Conservation (phyloP, 2,888 invertebrate species). For the Cantharis rustica region DNA sequence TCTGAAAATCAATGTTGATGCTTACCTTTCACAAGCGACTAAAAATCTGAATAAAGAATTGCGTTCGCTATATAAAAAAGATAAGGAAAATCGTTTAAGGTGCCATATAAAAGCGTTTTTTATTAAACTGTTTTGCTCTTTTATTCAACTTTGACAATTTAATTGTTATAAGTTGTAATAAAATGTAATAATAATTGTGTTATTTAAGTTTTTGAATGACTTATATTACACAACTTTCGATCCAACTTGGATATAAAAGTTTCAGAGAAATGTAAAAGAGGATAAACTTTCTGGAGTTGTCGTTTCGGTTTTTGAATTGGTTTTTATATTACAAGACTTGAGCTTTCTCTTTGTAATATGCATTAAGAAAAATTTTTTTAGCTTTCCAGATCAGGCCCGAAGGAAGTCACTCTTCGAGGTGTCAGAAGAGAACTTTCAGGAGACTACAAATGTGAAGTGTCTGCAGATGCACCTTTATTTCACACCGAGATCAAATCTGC, state of each 20-base stretch:
- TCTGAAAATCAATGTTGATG: slow-evolving; percentile 2
- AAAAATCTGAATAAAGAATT: slow-evolving; percentile 5
- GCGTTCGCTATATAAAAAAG: slow-evolving; percentile 1
- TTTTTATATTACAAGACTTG: neutral
- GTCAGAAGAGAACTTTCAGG: slow-evolving; percentile 53
- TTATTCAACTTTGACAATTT: neutral
- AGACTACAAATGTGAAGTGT: slow-evolving; percentile 57
- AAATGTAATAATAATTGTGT: neutral
- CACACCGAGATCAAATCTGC: slow-evolving; percentile 54
- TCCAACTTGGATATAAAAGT: neutral
- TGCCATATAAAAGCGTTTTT: neutral
- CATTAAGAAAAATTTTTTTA: slow-evolving; percentile 39
- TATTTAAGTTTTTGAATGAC: neutral
- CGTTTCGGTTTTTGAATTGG: neutral
- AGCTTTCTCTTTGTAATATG: neutral
- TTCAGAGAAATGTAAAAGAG: neutral
- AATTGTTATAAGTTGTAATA: neutral
- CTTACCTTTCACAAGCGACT: slow-evolving; percentile 4
- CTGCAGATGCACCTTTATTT: slow-evolving; percentile 55
- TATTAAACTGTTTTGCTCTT: neutral
- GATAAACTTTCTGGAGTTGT: neutral
- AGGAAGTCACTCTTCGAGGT: slow-evolving; percentile 52
- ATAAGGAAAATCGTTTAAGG: slow-evolving; percentile 4
- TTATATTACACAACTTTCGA: neutral
- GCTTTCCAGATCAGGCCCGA: slow-evolving; percentile 55